Percentiles rank a stretch among this genome's conserved stretches.
Evolutionary conservation across 1,140 invertebrate genomes (phyloP).

Genomic region (Aphelenchoides avenae): DNA sequence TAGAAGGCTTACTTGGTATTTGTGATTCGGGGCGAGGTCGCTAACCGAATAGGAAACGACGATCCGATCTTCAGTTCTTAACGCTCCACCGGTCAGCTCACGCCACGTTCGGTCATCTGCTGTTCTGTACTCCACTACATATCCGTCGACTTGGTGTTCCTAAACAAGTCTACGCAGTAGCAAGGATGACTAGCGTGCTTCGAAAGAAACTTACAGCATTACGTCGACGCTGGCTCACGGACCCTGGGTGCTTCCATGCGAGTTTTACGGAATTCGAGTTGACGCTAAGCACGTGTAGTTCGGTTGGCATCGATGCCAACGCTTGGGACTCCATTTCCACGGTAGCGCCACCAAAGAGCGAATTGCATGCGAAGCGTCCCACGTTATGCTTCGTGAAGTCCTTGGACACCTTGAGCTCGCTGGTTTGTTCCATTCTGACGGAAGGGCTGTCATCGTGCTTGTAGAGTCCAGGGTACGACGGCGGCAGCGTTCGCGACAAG

Average conservation of each 20-base stretch:
- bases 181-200: no score
- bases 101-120: slow-evolving; percentile 30
- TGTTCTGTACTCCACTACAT: slow-evolving; percentile 30
- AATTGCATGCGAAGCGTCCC: slow-evolving; percentile 40
- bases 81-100: slow-evolving; percentile 1
- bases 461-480: no score
- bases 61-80: slow-evolving; percentile 19
- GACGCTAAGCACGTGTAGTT: slow-evolving; percentile 10
- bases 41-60: slow-evolving; percentile 22
- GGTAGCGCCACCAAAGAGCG: slow-evolving; percentile 38
- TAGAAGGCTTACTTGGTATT: slow-evolving; percentile 29
- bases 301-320: neutral
- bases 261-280: slow-evolving; percentile 20
- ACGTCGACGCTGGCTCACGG: no score
- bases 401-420: slow-evolving; percentile 7
- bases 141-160: slow-evolving; percentile 21
- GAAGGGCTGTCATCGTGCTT: no score
- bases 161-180: no score
- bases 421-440: no score
- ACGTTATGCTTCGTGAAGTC: slow-evolving; percentile 24
- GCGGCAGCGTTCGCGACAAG: no score
- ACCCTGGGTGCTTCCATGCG: no score
- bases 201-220: no score
- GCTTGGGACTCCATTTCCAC: slow-evolving; percentile 22
- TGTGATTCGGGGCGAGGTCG: slow-evolving; percentile 32